Evolutionary conservation across 1,140 invertebrate genomes (phyloP), one percentile per base, ranked within the genome.

Genomic region (Pseudobourletiella spinata): DNA sequence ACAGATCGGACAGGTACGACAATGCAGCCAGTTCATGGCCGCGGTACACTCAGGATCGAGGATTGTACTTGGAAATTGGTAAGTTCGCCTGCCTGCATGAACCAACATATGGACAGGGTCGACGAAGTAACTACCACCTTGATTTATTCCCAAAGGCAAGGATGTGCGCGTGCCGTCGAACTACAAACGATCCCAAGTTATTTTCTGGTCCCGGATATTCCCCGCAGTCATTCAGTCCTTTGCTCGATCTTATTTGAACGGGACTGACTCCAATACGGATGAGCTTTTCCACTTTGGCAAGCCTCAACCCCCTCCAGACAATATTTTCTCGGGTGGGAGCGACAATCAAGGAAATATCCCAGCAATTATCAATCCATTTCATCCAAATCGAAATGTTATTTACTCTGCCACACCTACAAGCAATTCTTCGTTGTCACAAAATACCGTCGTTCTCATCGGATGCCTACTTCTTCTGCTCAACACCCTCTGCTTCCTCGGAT

Each of bases 11-110:
- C 11, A 25, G 57, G 4, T 61, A 30, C 15, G 42, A 25, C 8
- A 60, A 39, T 43, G 44, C 59, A 11, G 54, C 28, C 15, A 18
- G 61, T 24, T 39, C 62, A 24, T 69, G 68, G 68, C 62, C 59
- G 43, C 62, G 60, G 39, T 69, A 62, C 39, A 57, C 24, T 22
- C 0, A 6, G 35, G 64, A 62, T 29, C 16, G 22, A 3, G 64
- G 68, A 44, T 18, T 62, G 50, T 69, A 69, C 59, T 59, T 69
- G 15, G 61, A 64, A 59, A 57, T 69, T 2, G 64, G 68, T 66
- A 57, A 55, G 56, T 39, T n/a, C n/a, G n/a, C n/a, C n/a, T n/a
- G n/a, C 6, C 24, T 8, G 46, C 20, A 56, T 18, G 11, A 20
- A 50, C n/a, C n/a, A n/a, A n/a, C n/a, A n/a, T n/a, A n/a, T n/a